Percentiles rank a stretch among this genome's conserved stretches.
phyloP scores from a whole-genome alignment of 1,140 invertebrate genomes.

The Bombus pascuorum region DNA sequence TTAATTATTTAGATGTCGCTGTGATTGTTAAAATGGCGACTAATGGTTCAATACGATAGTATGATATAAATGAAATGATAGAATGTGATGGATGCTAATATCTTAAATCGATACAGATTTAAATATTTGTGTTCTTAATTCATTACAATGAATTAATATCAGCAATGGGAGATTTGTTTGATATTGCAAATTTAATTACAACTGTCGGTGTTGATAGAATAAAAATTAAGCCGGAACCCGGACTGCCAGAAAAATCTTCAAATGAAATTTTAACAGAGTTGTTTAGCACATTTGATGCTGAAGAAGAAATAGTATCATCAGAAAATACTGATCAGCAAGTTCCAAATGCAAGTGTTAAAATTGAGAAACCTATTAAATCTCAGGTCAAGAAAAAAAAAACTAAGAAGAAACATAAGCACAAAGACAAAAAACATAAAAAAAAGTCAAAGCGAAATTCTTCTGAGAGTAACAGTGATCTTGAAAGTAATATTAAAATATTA shows the following conservation, averaged over 20 bases:
- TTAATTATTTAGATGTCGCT: conserved; percentile 20
- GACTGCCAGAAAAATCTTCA: conserved; percentile 85
- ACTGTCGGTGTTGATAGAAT: conserved; percentile 79
- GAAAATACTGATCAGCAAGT: conserved; percentile 69
- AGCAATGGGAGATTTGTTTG: conserved; percentile 78
- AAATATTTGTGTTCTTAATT: not conserved
- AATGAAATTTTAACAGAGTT: conserved; percentile 91
- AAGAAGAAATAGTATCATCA: conserved; percentile 63
- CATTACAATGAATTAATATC: not conserved
- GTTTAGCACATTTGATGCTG: conserved; percentile 88
- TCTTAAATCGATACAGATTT: not conserved
- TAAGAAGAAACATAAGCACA: conserved; percentile 82
- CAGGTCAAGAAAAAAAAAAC: conserved; percentile 77
- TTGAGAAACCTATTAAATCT: conserved; percentile 77
- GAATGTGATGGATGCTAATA: not conserved
- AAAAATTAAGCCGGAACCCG: conserved; percentile 81
- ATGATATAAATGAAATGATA: not conserved
- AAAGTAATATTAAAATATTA: conserved; percentile 73
- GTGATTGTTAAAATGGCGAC: conserved; percentile 16
- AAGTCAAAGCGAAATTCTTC: conserved; percentile 81
- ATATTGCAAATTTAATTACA: conserved; percentile 80
- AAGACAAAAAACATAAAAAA: conserved; percentile 84
- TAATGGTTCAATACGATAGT: conserved; percentile 7
- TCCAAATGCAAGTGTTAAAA: conserved; percentile 75
- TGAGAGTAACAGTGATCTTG: conserved; percentile 80